Evolutionary conservation across 2,113 vertebrate genomes (phyloP).

Genomic region (Corapipo altera): DNA sequence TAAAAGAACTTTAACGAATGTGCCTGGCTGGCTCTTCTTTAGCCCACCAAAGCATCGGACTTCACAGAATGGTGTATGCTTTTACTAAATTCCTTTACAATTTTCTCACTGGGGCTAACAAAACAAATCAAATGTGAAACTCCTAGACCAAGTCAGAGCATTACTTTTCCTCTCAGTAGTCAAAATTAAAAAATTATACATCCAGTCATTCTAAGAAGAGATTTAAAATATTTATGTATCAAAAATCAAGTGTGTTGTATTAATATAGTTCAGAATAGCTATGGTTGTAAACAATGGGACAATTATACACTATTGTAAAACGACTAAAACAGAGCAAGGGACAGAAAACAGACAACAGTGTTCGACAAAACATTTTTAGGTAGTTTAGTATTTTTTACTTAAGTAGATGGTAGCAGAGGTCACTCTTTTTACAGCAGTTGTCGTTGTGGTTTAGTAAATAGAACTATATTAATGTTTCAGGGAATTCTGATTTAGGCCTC

Average conservation of each 20-base stretch:
- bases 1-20: not conserved
- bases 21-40: not conserved
- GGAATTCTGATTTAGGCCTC: not conserved
- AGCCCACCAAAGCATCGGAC: not conserved
- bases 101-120: conserved; percentile 25
- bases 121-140: conserved; percentile 5
- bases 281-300: not conserved
- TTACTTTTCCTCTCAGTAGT: not conserved
- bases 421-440: not conserved
- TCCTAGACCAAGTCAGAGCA: not conserved
- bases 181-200: not conserved
- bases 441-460: not conserved
- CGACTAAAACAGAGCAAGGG: not conserved
- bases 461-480: not conserved
- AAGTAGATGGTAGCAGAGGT: not conserved
- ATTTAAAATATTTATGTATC: not conserved
- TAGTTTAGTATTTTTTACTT: not conserved
- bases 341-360: not conserved
- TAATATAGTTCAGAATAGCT: not conserved
- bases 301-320: not conserved
- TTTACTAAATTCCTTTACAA: not conserved
- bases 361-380: not conserved
- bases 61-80: not conserved
- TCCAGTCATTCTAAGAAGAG: not conserved
- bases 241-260: not conserved